Conservation (phyloP, 2,113 vertebrate genomes). For the Chaetodon trifascialis region DNA sequence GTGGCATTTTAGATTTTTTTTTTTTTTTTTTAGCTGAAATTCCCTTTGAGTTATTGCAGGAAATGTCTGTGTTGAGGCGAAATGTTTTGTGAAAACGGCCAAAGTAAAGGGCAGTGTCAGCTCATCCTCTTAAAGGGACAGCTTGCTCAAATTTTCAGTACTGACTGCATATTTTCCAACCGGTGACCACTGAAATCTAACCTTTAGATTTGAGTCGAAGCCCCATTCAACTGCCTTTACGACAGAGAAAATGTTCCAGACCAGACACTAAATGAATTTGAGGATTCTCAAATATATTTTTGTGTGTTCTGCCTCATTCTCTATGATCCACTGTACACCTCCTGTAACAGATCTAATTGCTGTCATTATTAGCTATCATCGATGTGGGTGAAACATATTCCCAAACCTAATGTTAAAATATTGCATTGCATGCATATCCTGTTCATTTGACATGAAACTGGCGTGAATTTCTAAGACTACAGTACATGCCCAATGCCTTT, state of each 20-base stretch:
- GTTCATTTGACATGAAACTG: neutral
- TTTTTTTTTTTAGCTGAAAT: neutral
- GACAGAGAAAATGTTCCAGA: neutral
- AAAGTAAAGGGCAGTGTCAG: constrained; percentile 35
- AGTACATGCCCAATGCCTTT: neutral
- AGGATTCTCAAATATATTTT: neutral
- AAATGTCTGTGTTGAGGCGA: neutral
- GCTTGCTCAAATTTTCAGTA: constrained; percentile 31
- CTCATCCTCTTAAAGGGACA: constrained; percentile 70
- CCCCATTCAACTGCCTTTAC: neutral
- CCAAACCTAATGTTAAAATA: neutral
- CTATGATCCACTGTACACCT: neutral
- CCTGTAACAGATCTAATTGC: neutral
- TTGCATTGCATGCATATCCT: constrained; percentile 1
- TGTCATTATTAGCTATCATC: neutral
- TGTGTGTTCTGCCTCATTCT: neutral
- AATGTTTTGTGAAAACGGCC: constrained; percentile 42
- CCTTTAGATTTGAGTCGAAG: neutral
- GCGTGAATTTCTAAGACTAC: neutral
- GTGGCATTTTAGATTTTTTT: neutral
- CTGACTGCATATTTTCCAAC: constrained; percentile 19
- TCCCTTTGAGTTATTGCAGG: neutral
- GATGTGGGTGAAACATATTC: neutral
- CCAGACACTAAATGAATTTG: neutral
- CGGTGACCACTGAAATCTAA: neutral